Conservation (phyloP, 2,888 invertebrate species). For the Lampropteryx suffumata region DNA sequence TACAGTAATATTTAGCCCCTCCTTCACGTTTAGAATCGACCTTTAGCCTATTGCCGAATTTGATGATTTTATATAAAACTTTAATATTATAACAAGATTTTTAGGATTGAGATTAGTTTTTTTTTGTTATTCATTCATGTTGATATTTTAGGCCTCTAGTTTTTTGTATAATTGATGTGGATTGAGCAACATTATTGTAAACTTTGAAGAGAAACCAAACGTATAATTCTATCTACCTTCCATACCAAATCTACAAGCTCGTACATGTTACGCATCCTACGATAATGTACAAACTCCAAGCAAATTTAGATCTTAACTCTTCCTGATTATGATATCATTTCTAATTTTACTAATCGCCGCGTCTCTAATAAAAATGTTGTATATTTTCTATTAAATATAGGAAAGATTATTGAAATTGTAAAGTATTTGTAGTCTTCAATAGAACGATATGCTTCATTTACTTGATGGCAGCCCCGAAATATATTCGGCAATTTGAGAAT, state of each 20-base stretch:
- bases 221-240: constrained; percentile 36
- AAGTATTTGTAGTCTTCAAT: constrained; percentile 77
- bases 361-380: constrained; percentile 71
- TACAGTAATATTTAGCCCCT: background rate
- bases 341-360: constrained; percentile 58
- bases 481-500: constrained; percentile 26
- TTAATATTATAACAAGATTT: background rate
- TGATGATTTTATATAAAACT: constrained; percentile 1
- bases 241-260: constrained; percentile 78
- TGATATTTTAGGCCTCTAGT: constrained; percentile 15
- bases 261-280: constrained; percentile 65
- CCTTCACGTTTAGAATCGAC: background rate
- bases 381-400: constrained; percentile 79
- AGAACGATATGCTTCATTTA: constrained; percentile 82
- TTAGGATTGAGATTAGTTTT: background rate
- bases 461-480: constrained; percentile 70
- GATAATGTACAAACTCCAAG: constrained; percentile 64
- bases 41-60: background rate
- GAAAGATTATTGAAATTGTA: constrained; percentile 79
- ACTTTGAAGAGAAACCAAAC: constrained; percentile 17
- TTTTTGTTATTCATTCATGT: too few species aligned
- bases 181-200: constrained; percentile 32
- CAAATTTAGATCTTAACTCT: constrained; percentile 52
- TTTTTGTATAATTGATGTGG: constrained; percentile 8
- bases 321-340: constrained; percentile 62